phyloP scores from a whole-genome alignment of 2,113 vertebrate genomes.

The Bombycilla garrulus region DNA sequence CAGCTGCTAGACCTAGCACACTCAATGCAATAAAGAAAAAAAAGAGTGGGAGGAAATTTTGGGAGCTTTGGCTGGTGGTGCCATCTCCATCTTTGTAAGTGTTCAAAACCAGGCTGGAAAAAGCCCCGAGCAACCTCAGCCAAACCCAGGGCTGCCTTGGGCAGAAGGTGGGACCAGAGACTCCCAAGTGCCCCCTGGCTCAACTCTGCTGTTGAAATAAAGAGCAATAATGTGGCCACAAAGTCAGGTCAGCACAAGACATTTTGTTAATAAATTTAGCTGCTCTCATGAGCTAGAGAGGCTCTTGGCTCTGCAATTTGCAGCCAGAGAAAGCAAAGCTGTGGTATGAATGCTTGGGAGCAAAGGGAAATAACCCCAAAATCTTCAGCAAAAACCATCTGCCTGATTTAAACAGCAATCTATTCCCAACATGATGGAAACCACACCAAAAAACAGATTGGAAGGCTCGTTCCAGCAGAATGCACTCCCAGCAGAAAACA shows the following conservation, averaged over 20 bases:
- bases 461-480: background rate
- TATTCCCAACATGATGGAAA: background rate
- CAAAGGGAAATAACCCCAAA: background rate
- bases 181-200: background rate
- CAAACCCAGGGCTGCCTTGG: background rate
- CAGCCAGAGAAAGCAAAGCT: background rate
- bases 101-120: background rate
- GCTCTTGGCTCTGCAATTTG: background rate
- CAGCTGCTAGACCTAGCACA: background rate
- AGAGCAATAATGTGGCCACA: background rate
- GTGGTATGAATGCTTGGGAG: background rate
- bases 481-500: background rate
- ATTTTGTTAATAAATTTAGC: background rate
- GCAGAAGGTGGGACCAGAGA: background rate
- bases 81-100: background rate
- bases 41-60: background rate
- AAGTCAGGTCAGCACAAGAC: fast-evolving
- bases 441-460: background rate
- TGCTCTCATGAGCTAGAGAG: background rate
- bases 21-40: background rate
- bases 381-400: background rate
- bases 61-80: background rate
- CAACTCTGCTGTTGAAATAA: background rate
- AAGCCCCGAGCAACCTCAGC: background rate
- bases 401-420: background rate